Evolutionary conservation across 2,888 invertebrate species (phyloP), one percentile per base, ranked within the genome.

Genomic region (Anticlea derivata): DNA sequence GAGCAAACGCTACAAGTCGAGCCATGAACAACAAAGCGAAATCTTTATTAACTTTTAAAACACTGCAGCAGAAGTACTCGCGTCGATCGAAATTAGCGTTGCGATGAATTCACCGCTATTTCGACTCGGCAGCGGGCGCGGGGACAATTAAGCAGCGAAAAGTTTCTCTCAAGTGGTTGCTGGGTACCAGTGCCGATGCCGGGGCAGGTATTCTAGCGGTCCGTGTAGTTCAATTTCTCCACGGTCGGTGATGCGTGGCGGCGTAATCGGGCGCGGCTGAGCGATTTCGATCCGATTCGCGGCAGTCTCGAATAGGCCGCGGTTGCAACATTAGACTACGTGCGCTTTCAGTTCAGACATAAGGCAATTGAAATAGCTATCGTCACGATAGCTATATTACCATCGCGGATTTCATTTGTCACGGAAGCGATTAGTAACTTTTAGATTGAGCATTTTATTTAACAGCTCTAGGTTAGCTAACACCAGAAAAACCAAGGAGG

Each of bases 211-310:
- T 76, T 78, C 80, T 77, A 83, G 80, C 81, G 80, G 82, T 77
- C 66, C 73, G 75, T 75, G 77, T 72, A 84, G 82, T 83, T 83
- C 75, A 87, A 87, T 90, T 89, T 90, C 88, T 88, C 86, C 78
- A 79, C 68, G 73, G 60, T 63, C 81, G 75, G 62, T 78, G 83
- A 78, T 78, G 88, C 88, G 83, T 85, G 68, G 75, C 86, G 69
- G 80, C 73, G 86, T 87, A 88, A 88, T 88, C 88, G 83, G 82
- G 84, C 82, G 82, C 86, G 84, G 78, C 81, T 79, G 79, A 85
- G 68, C 81, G 82, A 81, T 83, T 86, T 78, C 79, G 83, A 86
- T 83, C 83, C 79, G 82, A 86, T 86, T 85, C 80, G 80, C 77
- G 75, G 78, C 75, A 73, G 73, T 73, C 69, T 66, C 64, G 64